phyloP scores from a whole-genome alignment of 2,797 vertebrate species.

The Periophthalmus magnuspinnatus region DNA sequence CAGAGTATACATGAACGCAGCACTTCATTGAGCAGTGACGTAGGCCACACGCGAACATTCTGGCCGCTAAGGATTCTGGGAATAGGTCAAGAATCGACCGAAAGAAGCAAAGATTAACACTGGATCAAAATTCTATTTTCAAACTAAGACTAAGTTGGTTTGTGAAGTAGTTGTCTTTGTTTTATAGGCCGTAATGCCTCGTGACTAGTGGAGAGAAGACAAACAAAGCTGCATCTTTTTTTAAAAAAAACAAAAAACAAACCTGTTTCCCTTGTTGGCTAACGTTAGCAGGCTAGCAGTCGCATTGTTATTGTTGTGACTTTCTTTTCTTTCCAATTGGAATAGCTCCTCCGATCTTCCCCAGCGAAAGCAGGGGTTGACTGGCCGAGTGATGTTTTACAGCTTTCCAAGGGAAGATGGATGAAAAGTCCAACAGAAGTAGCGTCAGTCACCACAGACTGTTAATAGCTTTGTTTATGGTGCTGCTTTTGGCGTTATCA shows the following conservation, averaged over 20 bases:
- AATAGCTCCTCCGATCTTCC: conserved; percentile 18
- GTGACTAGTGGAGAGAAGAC: rapidly evolving
- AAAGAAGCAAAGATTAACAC: conserved; percentile 8
- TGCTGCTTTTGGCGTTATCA: conserved; percentile 89
- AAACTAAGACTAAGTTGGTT: rapidly evolving
- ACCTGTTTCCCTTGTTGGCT: conserved; percentile 4
- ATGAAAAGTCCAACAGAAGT: conserved; percentile 85
- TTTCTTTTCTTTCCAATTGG: neutral
- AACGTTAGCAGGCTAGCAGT: conserved; percentile 34
- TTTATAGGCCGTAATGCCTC: rapidly evolving
- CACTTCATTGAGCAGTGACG: conserved; percentile 42
- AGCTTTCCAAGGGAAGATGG: conserved; percentile 82
- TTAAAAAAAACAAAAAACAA: too few relatives aligned
- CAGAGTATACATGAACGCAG: neutral
- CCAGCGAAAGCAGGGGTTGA: conserved; percentile 50
- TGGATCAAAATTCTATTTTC: neutral
- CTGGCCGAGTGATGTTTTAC: conserved; percentile 75
- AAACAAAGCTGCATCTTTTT: neutral
- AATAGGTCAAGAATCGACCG: conserved; percentile 63
- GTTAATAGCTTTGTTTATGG: conserved; percentile 86
- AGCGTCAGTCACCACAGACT: conserved; percentile 83
- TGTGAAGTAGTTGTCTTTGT: rapidly evolving
- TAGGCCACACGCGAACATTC: conserved; percentile 23
- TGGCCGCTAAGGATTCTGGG: conserved; percentile 70
- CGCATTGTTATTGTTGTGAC: conserved; percentile 64